Evolutionary conservation across 1,140 invertebrate genomes (phyloP).

Genomic region (Bombus huntii): DNA sequence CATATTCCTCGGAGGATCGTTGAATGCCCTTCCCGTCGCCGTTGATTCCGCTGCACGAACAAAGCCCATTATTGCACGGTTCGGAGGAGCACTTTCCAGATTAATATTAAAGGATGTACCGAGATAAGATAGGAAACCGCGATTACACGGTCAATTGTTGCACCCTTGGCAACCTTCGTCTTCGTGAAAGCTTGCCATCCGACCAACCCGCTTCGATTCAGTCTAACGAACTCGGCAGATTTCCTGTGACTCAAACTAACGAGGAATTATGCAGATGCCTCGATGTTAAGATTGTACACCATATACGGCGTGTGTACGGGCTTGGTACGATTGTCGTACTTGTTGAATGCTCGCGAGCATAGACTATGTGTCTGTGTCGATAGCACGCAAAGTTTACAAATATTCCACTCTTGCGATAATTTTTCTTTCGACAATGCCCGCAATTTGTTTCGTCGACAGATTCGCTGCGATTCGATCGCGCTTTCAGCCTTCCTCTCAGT

Average conservation of each 20-base stretch:
- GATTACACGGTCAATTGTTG: slow-evolving; percentile 40
- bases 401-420: no score
- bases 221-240: background rate
- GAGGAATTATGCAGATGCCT: no score
- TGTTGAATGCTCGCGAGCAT: background rate
- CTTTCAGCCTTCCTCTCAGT: background rate
- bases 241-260: background rate
- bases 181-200: background rate
- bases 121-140: slow-evolving; percentile 14
- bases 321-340: background rate
- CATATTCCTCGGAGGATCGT: slow-evolving; percentile 3
- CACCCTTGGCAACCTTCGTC: background rate
- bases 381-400: no score
- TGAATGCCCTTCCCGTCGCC: slow-evolving; percentile 2
- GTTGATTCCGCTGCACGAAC: slow-evolving; percentile 32
- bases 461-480: slow-evolving; percentile 39
- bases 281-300: background rate
- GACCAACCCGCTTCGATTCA: no score
- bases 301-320: background rate
- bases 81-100: slow-evolving; percentile 65
- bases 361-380: no score
- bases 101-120: slow-evolving; percentile 61
- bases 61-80: slow-evolving; percentile 49
- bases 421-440: background rate
- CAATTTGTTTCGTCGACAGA: slow-evolving; percentile 53